phyloP scores from a whole-genome alignment of 2,113 vertebrate genomes.

The Garra rufa region DNA sequence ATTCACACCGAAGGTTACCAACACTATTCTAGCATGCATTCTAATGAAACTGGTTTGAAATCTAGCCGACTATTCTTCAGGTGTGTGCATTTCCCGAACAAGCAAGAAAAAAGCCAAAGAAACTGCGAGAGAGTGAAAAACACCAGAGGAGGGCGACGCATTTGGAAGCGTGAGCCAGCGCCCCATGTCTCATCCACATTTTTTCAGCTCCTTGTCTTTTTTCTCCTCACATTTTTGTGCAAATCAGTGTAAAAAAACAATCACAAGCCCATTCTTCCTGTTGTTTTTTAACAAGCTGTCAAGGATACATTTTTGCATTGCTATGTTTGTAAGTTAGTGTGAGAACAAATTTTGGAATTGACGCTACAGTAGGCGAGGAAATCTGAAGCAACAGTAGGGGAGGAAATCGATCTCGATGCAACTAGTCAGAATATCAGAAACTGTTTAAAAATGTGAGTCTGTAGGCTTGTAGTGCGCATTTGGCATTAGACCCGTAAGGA shows the following conservation, averaged over 20 bases:
- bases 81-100: background rate
- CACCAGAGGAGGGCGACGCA: background rate
- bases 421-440: background rate
- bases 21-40: background rate
- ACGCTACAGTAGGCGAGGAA: background rate
- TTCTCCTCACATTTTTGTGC: background rate
- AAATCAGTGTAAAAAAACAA: slow-evolving; percentile 8
- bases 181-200: background rate
- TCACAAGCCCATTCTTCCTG: background rate
- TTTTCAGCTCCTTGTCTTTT: background rate
- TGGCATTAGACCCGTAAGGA: background rate
- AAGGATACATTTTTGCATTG: background rate
- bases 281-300: slow-evolving; percentile 3
- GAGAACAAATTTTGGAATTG: background rate
- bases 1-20: background rate
- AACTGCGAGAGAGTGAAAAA: background rate
- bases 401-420: background rate
- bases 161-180: background rate
- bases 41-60: background rate
- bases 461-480: background rate
- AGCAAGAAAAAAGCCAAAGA: background rate
- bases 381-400: background rate
- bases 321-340: background rate
- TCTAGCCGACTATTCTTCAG: background rate
- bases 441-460: background rate